Evolutionary conservation across 2,113 vertebrate genomes (phyloP).

Genomic region (Malaclemys terrapin): DNA sequence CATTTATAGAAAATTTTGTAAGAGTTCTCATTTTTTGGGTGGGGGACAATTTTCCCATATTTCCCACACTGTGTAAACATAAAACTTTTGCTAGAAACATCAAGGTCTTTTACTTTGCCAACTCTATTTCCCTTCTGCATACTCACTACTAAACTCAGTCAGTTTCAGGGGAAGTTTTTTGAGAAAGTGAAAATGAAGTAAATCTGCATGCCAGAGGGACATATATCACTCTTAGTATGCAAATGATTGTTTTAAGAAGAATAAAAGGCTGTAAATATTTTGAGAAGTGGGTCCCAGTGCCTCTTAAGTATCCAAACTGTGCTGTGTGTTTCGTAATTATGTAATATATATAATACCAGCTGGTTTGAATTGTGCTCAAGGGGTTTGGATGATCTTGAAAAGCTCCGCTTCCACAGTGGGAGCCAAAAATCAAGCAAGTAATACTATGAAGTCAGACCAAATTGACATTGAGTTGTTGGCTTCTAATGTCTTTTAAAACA

Average conservation of each 20-base stretch:
- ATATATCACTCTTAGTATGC: constrained; percentile 81
- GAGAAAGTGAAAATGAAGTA: constrained; percentile 65
- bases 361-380: constrained; percentile 80
- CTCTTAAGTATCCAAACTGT: constrained; percentile 81
- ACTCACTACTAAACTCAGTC: constrained; percentile 47
- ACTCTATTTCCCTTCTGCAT: constrained; percentile 34
- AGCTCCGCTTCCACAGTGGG: constrained; percentile 69
- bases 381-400: constrained; percentile 75
- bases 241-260: constrained; percentile 87
- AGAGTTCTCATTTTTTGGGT: not conserved
- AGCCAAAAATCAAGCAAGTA: constrained; percentile 76
- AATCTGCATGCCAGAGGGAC: constrained; percentile 55
- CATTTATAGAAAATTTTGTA: not conserved
- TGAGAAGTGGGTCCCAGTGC: constrained; percentile 83
- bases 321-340: constrained; percentile 78
- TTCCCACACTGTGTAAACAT: accelerated
- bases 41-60: not conserved
- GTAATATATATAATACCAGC: constrained; percentile 84
- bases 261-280: constrained; percentile 88
- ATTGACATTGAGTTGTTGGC: constrained; percentile 80
- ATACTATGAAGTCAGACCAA: constrained; percentile 74
- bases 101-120: not conserved
- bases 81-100: not conserved
- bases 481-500: constrained; percentile 78
- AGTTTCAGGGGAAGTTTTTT: constrained; percentile 56